phyloP scores from a whole-genome alignment of 2,797 vertebrate genomes.

The Amniataba percoides region DNA sequence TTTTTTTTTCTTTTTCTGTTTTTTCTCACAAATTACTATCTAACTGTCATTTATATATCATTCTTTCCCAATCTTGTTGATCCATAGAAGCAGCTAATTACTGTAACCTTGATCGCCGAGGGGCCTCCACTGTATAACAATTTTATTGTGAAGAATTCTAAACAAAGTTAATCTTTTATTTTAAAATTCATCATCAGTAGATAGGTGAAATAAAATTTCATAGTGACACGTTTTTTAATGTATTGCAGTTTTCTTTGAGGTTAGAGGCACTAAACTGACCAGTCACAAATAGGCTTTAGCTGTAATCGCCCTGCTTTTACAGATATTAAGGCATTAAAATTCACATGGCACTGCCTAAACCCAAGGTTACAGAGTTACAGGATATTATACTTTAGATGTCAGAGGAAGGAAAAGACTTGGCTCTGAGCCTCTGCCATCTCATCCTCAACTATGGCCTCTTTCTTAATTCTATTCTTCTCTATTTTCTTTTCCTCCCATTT shows the following conservation, averaged over 20 bases:
- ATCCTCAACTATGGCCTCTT: conserved; percentile 34
- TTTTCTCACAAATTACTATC: no score
- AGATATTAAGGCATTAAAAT: conserved; percentile 39
- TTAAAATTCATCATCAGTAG: no score
- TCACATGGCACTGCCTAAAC: conserved; percentile 14
- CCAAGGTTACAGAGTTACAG: conserved; percentile 46
- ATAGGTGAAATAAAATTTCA: neutral
- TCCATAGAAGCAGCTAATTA: no score
- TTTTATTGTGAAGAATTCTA: no score
- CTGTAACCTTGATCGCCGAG: no score
- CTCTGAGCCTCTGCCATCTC: conserved; percentile 42
- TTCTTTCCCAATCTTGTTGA: no score
- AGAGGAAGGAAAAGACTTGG: conserved; percentile 27
- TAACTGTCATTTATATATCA: no score
- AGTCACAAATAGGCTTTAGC: conserved; percentile 16
- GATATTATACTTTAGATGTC: conserved; percentile 41
- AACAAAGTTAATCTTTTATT: no score
- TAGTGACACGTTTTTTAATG: neutral
- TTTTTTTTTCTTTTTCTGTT: no score
- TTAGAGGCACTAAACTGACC: conserved; percentile 12
- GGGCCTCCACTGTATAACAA: no score
- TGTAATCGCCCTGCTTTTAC: conserved; percentile 17
- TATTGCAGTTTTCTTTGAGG: conserved; percentile 13
- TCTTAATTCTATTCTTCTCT: conserved; percentile 20
- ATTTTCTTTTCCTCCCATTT: conserved; percentile 14